Base-by-base conservation (phyloP, 2,797 vertebrate species). In the Petrocephalus sullivani region DNA sequence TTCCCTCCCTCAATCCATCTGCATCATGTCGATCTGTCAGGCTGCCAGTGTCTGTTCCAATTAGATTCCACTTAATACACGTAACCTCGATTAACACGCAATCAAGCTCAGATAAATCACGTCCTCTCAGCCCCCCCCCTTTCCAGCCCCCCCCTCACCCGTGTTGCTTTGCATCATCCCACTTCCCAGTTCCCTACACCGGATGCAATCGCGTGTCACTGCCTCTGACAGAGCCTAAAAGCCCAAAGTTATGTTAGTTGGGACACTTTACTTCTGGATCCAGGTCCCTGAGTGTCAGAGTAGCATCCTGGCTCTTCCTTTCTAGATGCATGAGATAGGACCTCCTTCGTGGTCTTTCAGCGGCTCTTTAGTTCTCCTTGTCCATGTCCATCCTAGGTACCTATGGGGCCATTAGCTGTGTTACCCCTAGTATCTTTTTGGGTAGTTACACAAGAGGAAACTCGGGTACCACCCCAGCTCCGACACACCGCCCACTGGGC, bases 31-130 rank as follows among this genome's bases (percentile, higher is more conserved):
- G 95, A 96, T 96, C 96, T 96, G 96, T 96, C 96, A 96, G 96
- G 95, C 96, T 96, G 96, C 95, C 96, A 96, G 96, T 96, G 96
- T 96, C 96, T 96, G 96, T 96, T 96, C 95, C 96, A 96, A 96
- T 96, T 96, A 96, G 95, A 96, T 96, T 96, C 96, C 96, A 96
- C 96, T 96, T 96, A 96, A 96, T 96, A 96, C 96, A 96, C 95
- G 95, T 96, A 96, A 96, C 96, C 96, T 96, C 96, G 95, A 96
- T 96, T 96, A 96, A 96, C 96, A 96, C 95, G 96, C 96, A 96
- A 96, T 96, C 96, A 96, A 96, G 96, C 96, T 95, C 96, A 95
- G 95, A 96, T 96, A 96, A 96, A 96, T 96, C 96, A 96, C 96
- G 94, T 96, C 95, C 96, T 96, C 95, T 96, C 95, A 96, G 95